Conservation (phyloP, 2,797 vertebrate genomes). For the Iguana delicatissima region DNA sequence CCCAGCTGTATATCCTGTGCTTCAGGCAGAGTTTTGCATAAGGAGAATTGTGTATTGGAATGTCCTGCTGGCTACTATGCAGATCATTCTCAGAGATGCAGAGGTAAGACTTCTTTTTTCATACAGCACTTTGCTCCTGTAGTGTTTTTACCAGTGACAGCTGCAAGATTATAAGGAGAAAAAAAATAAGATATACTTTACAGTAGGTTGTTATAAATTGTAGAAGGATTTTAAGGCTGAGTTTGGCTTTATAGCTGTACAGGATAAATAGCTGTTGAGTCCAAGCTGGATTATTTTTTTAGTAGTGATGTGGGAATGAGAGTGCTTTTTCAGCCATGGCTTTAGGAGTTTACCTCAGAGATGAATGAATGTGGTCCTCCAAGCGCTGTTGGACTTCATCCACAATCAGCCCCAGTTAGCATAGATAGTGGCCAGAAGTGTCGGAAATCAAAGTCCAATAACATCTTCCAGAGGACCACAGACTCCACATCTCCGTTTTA, state of each 20-base stretch:
- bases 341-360: neutral
- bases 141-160: neutral
- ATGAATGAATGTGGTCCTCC: too few relatives aligned
- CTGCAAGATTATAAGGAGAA: neutral
- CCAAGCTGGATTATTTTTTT: neutral
- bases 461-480: neutral
- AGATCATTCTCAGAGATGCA: constrained; percentile 81
- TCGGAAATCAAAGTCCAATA: neutral
- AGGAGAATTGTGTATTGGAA: constrained; percentile 84
- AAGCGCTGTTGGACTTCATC: neutral
- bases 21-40: constrained; percentile 79
- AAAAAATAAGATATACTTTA: neutral
- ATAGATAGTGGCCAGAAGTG: neutral
- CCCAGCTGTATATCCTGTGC: constrained; percentile 85
- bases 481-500: neutral
- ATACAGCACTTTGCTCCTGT: neutral
- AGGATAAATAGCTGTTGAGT: neutral
- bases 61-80: constrained; percentile 86
- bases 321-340: neutral
- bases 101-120: constrained; percentile 78
- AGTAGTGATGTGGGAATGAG: too few relatives aligned
- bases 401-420: neutral
- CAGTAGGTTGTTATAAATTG: neutral
- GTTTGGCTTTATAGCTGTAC: neutral
- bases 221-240: neutral